Base-by-base conservation (phyloP, 2,797 vertebrate species). In the Tenualosa ilisha region DNA sequence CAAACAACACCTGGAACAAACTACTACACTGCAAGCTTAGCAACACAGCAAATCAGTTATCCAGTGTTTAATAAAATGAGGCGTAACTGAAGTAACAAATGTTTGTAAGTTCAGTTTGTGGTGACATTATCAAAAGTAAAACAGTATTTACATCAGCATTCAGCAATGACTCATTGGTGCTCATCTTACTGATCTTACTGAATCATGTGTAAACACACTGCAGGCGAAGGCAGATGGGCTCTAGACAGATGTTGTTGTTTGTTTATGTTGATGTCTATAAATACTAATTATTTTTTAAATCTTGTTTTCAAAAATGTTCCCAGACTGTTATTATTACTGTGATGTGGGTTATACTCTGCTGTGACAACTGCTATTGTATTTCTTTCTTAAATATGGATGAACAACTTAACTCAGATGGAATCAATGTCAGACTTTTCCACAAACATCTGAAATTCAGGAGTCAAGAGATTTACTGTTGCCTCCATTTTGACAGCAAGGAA, bases 181-280 rank as follows among this genome's bases (percentile, higher is more conserved):
- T 75, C 56, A 59, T 22, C 20, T 54, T 54, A 12, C 3, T 54
- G 51, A 59, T 22, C 20, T 54, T 54, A 12, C 3, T 54, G 51
- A 8, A 12, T 54, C 6, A 7, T 40, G 31, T 43, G 68, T 43
- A 15, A 17, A 75, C 17, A 75, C 8, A 26, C 68, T 43, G 31
- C 68, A 43, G 68, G 31, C 68, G 17, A 40, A 13, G 13, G 37
- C 68, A 75, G 68, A 75, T 75, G 72, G 7, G 72, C 40, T 20
- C 5, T n/a, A 79, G 72, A 79, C 72, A 79, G 72, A 79, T 46
- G 72, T 79, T 43, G 65, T 31, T 72, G 72, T 79, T 79, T 79
- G 72, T 79, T 46, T 79, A 79, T 79, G 40, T 20, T 46, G 15
- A 79, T 79, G 40, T 79, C 40, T 43, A 79, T 79, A 79, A 79